These are phyloP conservation scores for Setophaga petechia DNA, from an alignment of 2,113 vertebrate species.

Conservation along the genomic window DNA sequence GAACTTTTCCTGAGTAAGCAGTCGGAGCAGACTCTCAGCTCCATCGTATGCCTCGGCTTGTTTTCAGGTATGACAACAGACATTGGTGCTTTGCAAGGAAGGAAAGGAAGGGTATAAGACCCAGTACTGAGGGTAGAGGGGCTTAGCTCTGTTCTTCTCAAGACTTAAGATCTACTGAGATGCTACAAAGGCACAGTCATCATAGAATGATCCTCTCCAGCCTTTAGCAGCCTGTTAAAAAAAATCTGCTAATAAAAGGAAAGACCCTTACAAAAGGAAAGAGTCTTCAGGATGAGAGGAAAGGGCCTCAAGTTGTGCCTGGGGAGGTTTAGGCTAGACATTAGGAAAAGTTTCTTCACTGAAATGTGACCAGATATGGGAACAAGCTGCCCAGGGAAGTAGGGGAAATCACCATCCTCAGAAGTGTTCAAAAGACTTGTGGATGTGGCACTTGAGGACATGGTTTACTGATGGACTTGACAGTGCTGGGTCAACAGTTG, in stretches of 20 bases:
- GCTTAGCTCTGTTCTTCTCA: not conserved
- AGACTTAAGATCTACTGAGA: not conserved
- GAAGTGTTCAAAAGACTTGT: not conserved
- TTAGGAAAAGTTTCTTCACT: not conserved
- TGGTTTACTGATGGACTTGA: not conserved
- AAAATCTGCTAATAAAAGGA: not conserved
- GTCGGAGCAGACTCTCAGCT: not conserved
- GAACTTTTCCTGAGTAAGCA: slow-evolving; percentile 50
- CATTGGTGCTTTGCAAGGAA: not conserved
- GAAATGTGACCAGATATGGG: no score
- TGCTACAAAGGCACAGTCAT: not conserved
- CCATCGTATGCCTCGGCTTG: not conserved
- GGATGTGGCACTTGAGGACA: not conserved
- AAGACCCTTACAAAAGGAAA: not conserved
- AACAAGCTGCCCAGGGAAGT: not conserved
- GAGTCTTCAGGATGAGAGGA: not conserved
- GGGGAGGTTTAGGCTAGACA: not conserved
- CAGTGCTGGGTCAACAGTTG: not conserved
- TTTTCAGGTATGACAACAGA: slow-evolving; percentile 20
- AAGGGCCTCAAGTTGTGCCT: not conserved
- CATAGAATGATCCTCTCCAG: not conserved
- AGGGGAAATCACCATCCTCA: not conserved
- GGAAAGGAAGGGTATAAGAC: not conserved
- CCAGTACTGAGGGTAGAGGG: not conserved
- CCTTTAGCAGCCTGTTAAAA: not conserved